These are phyloP conservation scores for Calcarius ornatus DNA, from an alignment of 2,113 vertebrate species.

Conservation along the genomic window DNA sequence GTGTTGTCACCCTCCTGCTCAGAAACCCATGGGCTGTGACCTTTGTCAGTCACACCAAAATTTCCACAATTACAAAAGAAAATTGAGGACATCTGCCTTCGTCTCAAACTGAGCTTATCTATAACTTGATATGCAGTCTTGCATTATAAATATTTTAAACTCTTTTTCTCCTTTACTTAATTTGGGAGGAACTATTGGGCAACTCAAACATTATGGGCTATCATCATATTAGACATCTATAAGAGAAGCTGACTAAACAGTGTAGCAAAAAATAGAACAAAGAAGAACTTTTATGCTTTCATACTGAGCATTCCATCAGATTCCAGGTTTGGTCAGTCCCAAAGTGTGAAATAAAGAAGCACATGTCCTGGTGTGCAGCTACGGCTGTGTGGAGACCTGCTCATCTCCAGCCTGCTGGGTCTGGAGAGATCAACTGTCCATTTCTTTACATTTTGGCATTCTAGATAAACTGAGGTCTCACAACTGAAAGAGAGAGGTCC, in stretches of 20 bases:
- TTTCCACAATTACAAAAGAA: neutral
- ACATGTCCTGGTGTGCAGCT: neutral
- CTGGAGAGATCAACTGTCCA: neutral
- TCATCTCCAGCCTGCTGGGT: neutral
- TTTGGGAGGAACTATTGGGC: neutral
- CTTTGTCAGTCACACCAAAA: neutral
- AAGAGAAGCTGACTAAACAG: neutral
- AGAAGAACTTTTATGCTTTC: neutral
- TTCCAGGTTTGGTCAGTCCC: neutral
- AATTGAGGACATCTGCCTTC: neutral
- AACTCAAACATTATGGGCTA: neutral
- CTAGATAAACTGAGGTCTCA: neutral
- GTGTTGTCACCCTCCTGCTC: constrained; percentile 20
- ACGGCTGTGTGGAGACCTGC: neutral
- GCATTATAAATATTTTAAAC: neutral
- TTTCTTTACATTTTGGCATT: neutral
- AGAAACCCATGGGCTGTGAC: neutral
- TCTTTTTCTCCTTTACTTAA: neutral
- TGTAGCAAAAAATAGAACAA: neutral
- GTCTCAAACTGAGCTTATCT: neutral
- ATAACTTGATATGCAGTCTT: neutral
- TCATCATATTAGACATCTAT: neutral
- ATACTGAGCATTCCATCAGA: neutral
- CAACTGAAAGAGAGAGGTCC: neutral
- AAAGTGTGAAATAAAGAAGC: neutral